Evolutionary conservation across 2,888 invertebrate species (phyloP).

Genomic region (Ferrisia virgata): DNA sequence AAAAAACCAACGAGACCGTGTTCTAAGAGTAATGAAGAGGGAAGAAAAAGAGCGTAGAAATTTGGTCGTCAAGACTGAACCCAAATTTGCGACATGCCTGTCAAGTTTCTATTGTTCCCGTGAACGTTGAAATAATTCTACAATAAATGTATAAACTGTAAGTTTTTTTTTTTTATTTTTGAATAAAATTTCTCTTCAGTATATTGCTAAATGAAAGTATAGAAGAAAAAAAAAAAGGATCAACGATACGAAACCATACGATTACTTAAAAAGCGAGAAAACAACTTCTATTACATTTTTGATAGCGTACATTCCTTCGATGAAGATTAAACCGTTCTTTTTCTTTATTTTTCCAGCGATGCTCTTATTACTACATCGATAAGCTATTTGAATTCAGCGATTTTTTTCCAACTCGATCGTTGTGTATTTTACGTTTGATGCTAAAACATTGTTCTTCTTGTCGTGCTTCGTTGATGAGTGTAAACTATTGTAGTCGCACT

Average conservation of each 20-base stretch:
- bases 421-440: neutral
- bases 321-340: neutral
- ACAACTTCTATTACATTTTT: neutral
- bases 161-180: neutral
- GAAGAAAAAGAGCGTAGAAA: neutral
- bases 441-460: neutral
- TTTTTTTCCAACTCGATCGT: neutral
- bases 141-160: neutral
- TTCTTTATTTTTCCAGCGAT: neutral
- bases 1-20: too few species aligned
- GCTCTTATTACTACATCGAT: neutral
- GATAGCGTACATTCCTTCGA: neutral
- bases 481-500: neutral
- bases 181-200: neutral
- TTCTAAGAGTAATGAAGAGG: too few species aligned
- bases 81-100: neutral
- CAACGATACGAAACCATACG: neutral
- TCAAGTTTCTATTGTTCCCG: neutral
- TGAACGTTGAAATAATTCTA: neutral
- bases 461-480: neutral
- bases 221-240: neutral
- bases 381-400: neutral
- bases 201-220: neutral
- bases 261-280: neutral
- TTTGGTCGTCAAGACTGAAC: neutral